Evolutionary conservation across 2,113 vertebrate species (phyloP), one percentile per base, ranked within the genome.

Genomic region (Aspiorhynchus laticeps): DNA sequence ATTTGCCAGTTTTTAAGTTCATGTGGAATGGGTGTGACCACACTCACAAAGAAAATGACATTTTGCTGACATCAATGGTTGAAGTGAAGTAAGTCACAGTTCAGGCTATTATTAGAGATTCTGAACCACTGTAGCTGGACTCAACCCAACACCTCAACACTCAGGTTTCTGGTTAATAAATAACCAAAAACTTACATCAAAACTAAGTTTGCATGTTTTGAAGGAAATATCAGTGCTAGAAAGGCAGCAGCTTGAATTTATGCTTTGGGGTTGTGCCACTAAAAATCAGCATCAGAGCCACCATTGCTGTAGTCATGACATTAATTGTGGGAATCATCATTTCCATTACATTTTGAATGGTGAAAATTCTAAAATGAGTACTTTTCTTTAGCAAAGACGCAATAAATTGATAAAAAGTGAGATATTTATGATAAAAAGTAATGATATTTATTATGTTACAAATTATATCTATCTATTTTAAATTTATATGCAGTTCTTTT

Each of bases 21-120:
- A 3, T 19, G 36, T 65, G 36, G 24, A 46, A 82, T 65, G 59
- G 80, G 80, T 67, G 59, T 81, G 41, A 81, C 59, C 36, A 46
- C 59, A 65, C 79, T 28, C 15, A 43, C 56, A 43, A 65, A 56
- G 77, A 7, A 59, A 79, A 59, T 36, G 10, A 67, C 14, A n/a
- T 26, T n/a, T 59, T 10, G 53, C 33, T 80, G 33, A 41, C 21
- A 41, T 76, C 73, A 61, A 14, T 24, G 53, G 28, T 59, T 79
- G 3, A 12, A 75, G 5, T 80, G 9, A 56, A 80, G 24, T 10
- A 36, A 38, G 33, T 78, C 19, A 59, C 33, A 63, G 56, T 80
- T 80, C 61, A 41, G 14, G 24, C 36, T 63, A 41, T 43, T 80
- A 63, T 80, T 80, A 63, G 56, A 43, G 24, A 36, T 59, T 4